phyloP scores from a whole-genome alignment of 1,140 invertebrate species.

The Drosophila sucinea region DNA sequence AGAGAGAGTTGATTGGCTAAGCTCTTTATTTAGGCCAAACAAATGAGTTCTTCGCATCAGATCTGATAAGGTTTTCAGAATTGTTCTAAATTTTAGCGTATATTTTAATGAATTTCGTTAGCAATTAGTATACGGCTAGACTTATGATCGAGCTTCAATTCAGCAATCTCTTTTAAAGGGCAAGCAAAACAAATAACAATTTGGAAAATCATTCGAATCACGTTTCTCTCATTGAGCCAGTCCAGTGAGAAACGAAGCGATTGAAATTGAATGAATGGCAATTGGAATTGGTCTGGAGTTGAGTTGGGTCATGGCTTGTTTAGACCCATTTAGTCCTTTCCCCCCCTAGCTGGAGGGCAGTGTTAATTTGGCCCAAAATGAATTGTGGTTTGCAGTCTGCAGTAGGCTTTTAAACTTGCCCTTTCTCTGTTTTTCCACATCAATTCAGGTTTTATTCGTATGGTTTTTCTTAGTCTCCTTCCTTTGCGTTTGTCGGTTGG shows the following conservation, averaged over 20 bases:
- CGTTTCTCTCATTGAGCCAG: not conserved
- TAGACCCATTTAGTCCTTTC: slow-evolving; percentile 4
- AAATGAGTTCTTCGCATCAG: slow-evolving; percentile 2
- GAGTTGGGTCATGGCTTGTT: not conserved
- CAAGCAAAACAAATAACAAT: not conserved
- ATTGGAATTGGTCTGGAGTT: slow-evolving; percentile 12
- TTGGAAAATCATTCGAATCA: not conserved
- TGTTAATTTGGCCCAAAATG: slow-evolving; percentile 19
- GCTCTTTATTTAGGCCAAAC: slow-evolving; percentile 32
- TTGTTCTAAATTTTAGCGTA: too few relatives aligned
- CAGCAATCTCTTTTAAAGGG: not conserved
- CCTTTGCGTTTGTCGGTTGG: not conserved
- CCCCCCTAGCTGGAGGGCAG: not conserved
- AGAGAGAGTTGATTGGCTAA: slow-evolving; percentile 42
- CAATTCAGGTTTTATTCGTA: not conserved
- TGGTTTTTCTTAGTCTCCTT: not conserved
- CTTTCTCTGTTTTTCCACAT: slow-evolving; percentile 4
- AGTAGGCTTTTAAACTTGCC: slow-evolving; percentile 1
- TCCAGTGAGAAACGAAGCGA: slow-evolving; percentile 12
- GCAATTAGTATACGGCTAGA: not conserved
- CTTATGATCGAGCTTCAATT: not conserved
- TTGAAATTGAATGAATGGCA: slow-evolving; percentile 49
- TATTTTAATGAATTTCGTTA: not conserved
- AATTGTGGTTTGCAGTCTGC: slow-evolving; percentile 23
- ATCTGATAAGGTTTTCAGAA: not conserved